Percentiles rank a stretch among this genome's conserved stretches.
phyloP scores from a whole-genome alignment of 2,113 vertebrate species.

The Rhadina sibilatrix region DNA sequence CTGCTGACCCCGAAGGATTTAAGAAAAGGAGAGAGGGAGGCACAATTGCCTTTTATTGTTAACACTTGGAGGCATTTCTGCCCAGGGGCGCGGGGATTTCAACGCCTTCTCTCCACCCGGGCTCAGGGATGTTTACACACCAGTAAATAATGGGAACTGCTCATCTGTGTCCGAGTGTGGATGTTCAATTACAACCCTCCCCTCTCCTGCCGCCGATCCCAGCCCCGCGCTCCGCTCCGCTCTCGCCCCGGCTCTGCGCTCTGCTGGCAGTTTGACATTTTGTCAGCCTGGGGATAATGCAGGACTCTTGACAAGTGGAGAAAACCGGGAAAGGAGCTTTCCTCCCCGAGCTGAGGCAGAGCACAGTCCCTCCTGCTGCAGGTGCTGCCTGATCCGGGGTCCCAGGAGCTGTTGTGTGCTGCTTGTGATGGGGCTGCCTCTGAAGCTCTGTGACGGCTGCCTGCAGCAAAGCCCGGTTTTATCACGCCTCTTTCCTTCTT shows the following conservation, averaged over 20 bases:
- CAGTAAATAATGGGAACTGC: slow-evolving; percentile 14
- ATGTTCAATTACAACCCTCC: not conserved
- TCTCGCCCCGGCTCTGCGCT: fast-evolving
- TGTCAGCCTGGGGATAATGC: not conserved
- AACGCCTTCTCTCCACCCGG: not conserved
- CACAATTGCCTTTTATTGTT: not conserved
- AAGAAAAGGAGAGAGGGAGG: not conserved
- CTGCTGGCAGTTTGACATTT: not conserved
- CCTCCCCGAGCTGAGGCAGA: not conserved
- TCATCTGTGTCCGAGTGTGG: not conserved
- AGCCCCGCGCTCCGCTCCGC: not conserved
- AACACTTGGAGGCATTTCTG: not conserved
- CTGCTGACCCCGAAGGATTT: not conserved
- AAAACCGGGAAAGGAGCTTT: not conserved
- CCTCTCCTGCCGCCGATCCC: not conserved
- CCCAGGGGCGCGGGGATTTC: not conserved
- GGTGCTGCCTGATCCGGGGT: not conserved
- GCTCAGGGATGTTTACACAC: not conserved
- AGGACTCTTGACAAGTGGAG: not conserved
- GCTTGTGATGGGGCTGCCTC: not conserved
- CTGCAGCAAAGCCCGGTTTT: not conserved
- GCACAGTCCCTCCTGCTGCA: not conserved
- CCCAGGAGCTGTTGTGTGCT: not conserved
- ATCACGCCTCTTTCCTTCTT: not conserved
- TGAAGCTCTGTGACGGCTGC: not conserved